These are phyloP conservation scores for Aporophyla nigra DNA, from an alignment of 2,888 invertebrate genomes.

Conservation along the genomic window DNA sequence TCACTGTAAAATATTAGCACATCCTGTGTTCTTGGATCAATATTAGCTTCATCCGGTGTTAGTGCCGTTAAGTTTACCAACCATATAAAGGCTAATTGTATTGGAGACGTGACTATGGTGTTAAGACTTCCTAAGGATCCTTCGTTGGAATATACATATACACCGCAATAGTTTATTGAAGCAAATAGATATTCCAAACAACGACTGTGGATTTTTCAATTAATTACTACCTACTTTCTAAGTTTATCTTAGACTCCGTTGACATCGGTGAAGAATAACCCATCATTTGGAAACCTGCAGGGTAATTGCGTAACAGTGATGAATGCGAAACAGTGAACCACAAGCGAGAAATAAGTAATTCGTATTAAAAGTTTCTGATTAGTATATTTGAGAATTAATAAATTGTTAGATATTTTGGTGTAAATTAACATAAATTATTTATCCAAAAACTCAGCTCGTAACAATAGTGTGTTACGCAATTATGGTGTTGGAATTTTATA, in stretches of 20 bases:
- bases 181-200: not conserved
- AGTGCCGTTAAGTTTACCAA: conserved; percentile 29
- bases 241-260: not conserved
- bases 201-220: not conserved
- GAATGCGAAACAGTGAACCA: too few relatives aligned
- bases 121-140: not conserved
- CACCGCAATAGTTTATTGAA: not conserved
- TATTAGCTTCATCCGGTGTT: conserved; percentile 27
- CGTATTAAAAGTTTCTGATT: too few relatives aligned
- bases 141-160: not conserved
- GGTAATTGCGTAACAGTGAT: too few relatives aligned
- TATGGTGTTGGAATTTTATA: too few relatives aligned
- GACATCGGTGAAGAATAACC: not conserved
- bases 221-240: not conserved
- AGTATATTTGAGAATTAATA: too few relatives aligned
- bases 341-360: too few relatives aligned
- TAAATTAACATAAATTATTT: too few relatives aligned
- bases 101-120: conserved; percentile 23
- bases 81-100: conserved; percentile 22
- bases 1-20: conserved; percentile 2
- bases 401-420: too few relatives aligned
- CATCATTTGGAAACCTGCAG: too few relatives aligned
- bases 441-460: too few relatives aligned
- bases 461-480: too few relatives aligned
- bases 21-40: conserved; percentile 29